Evolutionary conservation across 2,888 invertebrate genomes (phyloP), one percentile per base, ranked within the genome.

Genomic region (Sycophila texana): DNA sequence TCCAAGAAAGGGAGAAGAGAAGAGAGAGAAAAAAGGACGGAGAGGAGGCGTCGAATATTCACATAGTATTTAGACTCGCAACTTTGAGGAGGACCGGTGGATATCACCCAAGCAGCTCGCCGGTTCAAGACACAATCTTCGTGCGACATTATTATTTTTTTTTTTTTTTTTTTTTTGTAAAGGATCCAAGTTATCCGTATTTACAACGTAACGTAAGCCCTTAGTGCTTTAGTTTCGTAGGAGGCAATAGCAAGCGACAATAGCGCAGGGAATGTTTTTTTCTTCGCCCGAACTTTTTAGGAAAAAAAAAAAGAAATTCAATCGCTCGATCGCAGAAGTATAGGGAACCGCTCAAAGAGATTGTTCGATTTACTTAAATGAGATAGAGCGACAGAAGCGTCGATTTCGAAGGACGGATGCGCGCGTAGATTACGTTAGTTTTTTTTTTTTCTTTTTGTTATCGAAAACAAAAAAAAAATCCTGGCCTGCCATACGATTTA

Each of bases 401-500:
- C 70, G 68, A 60, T 47, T 26, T 26, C 14, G 4, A 18, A 65
- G 22, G 51, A 53, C 72, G 60, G 55, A 61, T 39, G 60, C 10
- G 57, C 67, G 67, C 53, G 14, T 53, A 53, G 30, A 51, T 49
- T 49, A 55, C 26, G 49, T 65, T 30, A 51, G 63, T 26, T 53
- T n/a, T 66, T 72, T n/a, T 65, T 18, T 67, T 75, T 76, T 73
- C 83, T 84, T 83, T 82, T 82, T 84, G 83, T 85, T 86, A 82
- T 85, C 71, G 82, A 65, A 83, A 39, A 39, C 10, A 39, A 39
- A 39, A 39, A 39, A 39, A 39, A 39, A 78, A 73, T 84, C 86
- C 86, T 84, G 86, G 85, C 86, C 87, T 88, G 88, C 88, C 88
- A 88, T 88, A 88, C 85, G 83, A 85, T 85, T 83, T 86, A 85